Evolutionary conservation across 2,888 invertebrate species (phyloP).

Genomic region (Cosmorhoe ocellata): DNA sequence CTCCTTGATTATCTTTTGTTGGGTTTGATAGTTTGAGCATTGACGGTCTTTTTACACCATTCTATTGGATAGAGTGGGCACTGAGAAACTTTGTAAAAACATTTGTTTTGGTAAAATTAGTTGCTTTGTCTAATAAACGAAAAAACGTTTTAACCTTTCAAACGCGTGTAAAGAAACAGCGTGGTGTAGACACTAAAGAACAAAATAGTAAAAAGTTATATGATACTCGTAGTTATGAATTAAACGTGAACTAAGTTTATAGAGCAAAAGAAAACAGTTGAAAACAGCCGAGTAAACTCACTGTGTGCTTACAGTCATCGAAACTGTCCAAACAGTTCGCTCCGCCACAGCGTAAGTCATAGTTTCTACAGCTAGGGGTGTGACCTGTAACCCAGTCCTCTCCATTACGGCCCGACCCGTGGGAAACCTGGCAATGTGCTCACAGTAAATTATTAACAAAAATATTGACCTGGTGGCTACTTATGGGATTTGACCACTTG

Average conservation of each 20-base stretch:
- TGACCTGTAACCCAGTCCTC: constrained; percentile 66
- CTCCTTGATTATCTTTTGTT: constrained; percentile 63
- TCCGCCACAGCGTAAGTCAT: constrained; percentile 24
- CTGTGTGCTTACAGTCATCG: constrained; percentile 36
- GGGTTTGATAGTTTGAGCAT: constrained; percentile 63
- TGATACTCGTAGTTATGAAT: not conserved
- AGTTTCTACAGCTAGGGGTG: constrained; percentile 49
- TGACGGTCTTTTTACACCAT: constrained; percentile 57
- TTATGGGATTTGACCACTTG: constrained; percentile 81
- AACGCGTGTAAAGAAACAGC: no score
- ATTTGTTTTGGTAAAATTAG: no score
- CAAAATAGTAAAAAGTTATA: not conserved
- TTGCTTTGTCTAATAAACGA: no score
- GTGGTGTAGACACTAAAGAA: no score
- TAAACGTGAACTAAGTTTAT: constrained; percentile 10
- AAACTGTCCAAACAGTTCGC: constrained; percentile 53
- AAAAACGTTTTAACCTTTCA: no score
- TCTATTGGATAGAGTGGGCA: not conserved
- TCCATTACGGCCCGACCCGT: constrained; percentile 51
- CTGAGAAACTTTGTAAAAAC: not conserved
- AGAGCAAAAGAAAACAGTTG: constrained; percentile 10
- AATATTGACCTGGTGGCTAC: constrained; percentile 81
- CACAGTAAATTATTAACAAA: constrained; percentile 80
- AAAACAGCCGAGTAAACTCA: constrained; percentile 24
- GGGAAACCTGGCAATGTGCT: constrained; percentile 68